These are phyloP conservation scores for Lagria hirta DNA, from an alignment of 2,888 invertebrate species.

Conservation along the genomic window DNA sequence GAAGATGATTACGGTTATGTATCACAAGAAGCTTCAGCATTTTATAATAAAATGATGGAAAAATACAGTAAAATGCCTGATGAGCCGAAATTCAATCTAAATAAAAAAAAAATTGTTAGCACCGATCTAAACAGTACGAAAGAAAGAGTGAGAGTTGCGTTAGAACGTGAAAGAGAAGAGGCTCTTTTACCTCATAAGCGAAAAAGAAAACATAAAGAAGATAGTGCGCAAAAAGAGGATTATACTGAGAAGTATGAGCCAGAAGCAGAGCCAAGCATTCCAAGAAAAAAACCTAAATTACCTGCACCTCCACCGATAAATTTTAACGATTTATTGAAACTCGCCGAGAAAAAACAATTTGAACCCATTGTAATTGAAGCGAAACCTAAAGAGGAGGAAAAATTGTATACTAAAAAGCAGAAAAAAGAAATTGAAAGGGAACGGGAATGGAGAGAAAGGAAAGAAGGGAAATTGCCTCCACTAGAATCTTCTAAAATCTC, in stretches of 20 bases:
- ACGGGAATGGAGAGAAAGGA: constrained; percentile 64
- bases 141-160: constrained; percentile 76
- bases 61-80: constrained; percentile 75
- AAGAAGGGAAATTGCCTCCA: constrained; percentile 46
- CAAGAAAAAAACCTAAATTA: constrained; percentile 67
- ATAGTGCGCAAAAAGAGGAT: constrained; percentile 41
- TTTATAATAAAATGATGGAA: constrained; percentile 82
- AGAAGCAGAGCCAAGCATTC: constrained; percentile 46
- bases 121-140: constrained; percentile 63
- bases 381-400: constrained; percentile 61
- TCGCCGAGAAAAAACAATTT: constrained; percentile 81
- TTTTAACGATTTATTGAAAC: constrained; percentile 65
- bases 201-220: constrained; percentile 55
- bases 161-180: constrained; percentile 71
- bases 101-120: constrained; percentile 57
- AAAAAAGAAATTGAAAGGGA: constrained; percentile 73
- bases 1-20: constrained; percentile 92
- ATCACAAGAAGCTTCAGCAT: constrained; percentile 77
- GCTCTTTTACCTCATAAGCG: constrained; percentile 69
- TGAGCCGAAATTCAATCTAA: constrained; percentile 68
- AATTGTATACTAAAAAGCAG: constrained; percentile 79
- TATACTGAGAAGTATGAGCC: constrained; percentile 39
- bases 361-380: constrained; percentile 70
- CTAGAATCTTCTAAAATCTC: constrained; percentile 7
- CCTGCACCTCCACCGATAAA: constrained; percentile 76